phyloP scores from a whole-genome alignment of 2,113 vertebrate species.

The Anarrhichthys ocellatus region DNA sequence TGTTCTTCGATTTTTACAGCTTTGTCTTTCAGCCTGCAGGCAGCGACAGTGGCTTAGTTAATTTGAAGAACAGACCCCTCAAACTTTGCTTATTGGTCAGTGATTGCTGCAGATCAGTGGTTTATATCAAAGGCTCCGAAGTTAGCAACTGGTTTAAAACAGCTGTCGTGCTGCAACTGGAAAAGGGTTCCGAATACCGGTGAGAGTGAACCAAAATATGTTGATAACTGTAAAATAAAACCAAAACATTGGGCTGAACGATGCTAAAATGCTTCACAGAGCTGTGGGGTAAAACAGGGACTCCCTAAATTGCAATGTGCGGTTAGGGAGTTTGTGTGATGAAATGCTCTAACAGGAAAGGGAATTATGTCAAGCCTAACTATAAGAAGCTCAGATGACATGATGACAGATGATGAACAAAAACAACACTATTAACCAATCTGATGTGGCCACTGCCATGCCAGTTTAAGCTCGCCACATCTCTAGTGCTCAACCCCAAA shows the following conservation, averaged over 20 bases:
- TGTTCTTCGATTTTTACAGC: slow-evolving; percentile 8
- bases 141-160: background rate
- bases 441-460: background rate
- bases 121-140: background rate
- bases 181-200: background rate
- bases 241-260: background rate
- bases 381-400: background rate
- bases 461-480: background rate
- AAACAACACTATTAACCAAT: background rate
- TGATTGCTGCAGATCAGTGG: background rate
- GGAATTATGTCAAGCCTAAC: no score
- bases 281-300: background rate
- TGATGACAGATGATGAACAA: background rate
- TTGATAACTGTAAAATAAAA: background rate
- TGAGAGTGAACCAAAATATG: background rate
- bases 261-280: background rate
- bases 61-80: slow-evolving; percentile 6
- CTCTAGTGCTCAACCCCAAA: background rate
- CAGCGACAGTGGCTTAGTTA: slow-evolving; percentile 1
- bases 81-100: background rate
- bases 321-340: background rate
- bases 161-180: background rate
- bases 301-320: background rate
- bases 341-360: background rate
- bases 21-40: slow-evolving; percentile 12